phyloP scores from a whole-genome alignment of 2,797 vertebrate species.

The Tinamus major region DNA sequence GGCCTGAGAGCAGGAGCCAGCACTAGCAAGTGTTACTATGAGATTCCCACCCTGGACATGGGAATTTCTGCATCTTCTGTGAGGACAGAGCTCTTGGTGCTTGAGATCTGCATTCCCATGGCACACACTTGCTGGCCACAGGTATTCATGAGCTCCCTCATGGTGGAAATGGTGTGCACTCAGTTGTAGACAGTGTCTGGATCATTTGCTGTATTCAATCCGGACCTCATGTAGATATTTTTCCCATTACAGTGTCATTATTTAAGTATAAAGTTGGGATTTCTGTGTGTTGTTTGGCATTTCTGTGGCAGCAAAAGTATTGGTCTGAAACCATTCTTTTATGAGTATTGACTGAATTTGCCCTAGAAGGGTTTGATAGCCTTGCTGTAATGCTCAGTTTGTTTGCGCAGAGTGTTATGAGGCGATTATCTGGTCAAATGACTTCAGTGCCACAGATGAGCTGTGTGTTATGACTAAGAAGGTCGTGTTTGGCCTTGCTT shows the following conservation, averaged over 20 bases:
- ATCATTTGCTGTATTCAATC: background rate
- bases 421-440: background rate
- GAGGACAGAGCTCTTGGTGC: background rate
- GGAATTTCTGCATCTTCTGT: background rate
- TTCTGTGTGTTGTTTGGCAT: background rate
- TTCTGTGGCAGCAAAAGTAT: background rate
- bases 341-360: background rate
- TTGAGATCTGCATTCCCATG: background rate
- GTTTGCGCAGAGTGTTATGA: background rate
- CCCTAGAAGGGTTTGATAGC: background rate
- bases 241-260: background rate
- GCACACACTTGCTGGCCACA: background rate
- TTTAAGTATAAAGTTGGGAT: background rate
- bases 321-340: background rate
- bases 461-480: conserved; percentile 18
- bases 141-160: background rate
- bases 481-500: conserved; percentile 27
- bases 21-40: background rate
- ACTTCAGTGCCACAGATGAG: conserved; percentile 1
- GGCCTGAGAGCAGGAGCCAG: background rate
- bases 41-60: fast-evolving
- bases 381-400: fast-evolving
- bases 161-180: background rate
- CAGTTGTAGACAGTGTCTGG: background rate
- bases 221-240: background rate